These are phyloP conservation scores for Drosophila repleta DNA, from an alignment of 1,140 invertebrate genomes.

Conservation along the genomic window DNA sequence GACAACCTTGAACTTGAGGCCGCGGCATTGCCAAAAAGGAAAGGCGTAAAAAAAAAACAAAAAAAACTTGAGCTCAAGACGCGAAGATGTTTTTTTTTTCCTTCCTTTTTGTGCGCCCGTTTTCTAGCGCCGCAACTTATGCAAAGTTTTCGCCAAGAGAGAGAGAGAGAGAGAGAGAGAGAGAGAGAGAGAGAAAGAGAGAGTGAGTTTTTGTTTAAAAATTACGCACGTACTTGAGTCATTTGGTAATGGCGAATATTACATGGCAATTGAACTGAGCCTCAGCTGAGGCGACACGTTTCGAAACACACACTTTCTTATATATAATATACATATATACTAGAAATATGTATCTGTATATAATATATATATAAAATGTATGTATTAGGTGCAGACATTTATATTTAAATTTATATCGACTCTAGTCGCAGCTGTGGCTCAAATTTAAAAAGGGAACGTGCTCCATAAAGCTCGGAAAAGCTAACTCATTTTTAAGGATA, in stretches of 20 bases:
- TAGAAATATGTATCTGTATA: too few relatives aligned
- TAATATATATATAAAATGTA: not conserved
- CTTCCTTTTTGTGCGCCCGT: slow-evolving; percentile 11
- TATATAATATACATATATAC: not conserved
- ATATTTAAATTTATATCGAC: not conserved
- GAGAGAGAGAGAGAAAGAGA: too few relatives aligned
- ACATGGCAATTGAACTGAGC: slow-evolving; percentile 38
- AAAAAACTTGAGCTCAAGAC: slow-evolving; percentile 4
- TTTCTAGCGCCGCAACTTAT: slow-evolving; percentile 29
- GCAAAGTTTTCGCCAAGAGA: slow-evolving; percentile 17
- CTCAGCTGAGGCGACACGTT: slow-evolving; percentile 41
- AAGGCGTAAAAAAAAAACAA: slow-evolving; percentile 31
- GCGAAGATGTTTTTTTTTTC: slow-evolving; percentile 13
- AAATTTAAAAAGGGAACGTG: slow-evolving; percentile 1
- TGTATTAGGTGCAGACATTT: not conserved
- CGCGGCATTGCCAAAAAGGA: slow-evolving; percentile 37
- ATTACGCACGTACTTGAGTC: slow-evolving; percentile 65
- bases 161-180: not conserved
- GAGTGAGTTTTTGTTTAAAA: not conserved
- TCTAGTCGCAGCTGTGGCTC: slow-evolving; percentile 8
- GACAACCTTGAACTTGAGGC: slow-evolving; percentile 48
- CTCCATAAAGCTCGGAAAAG: not conserved
- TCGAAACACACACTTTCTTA: not conserved
- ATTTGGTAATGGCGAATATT: slow-evolving; percentile 62
- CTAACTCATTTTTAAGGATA: not conserved